A percentile compares a stretch with the other conserved stretches of the same genome.
Evolutionary conservation across 1,140 invertebrate genomes (phyloP).

Genomic region (Danaus plexippus): DNA sequence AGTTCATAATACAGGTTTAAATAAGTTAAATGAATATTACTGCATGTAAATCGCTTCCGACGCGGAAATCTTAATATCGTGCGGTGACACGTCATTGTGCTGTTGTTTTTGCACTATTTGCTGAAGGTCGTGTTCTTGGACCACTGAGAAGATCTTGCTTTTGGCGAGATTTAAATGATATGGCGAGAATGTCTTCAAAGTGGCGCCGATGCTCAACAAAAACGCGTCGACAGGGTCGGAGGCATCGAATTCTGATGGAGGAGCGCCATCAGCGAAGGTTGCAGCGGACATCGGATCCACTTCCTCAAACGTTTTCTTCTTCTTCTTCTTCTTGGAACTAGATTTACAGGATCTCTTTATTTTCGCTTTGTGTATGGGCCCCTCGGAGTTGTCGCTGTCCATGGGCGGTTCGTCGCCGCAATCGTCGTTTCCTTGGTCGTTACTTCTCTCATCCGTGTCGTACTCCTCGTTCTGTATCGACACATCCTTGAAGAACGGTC

Average conservation of each 20-base stretch:
- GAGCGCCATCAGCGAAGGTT: slow-evolving; percentile 22
- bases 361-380: slow-evolving; percentile 29
- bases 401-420: slow-evolving; percentile 22
- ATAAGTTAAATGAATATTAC: slow-evolving; percentile 8
- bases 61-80: slow-evolving; percentile 37
- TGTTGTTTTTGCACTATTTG: slow-evolving; percentile 56
- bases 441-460: slow-evolving; percentile 33
- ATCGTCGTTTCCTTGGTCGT: slow-evolving; percentile 28
- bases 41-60: slow-evolving; percentile 37
- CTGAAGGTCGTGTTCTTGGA: slow-evolving; percentile 61
- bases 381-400: slow-evolving; percentile 33
- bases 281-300: slow-evolving; percentile 28
- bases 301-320: slow-evolving; percentile 26
- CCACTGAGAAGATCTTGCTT: slow-evolving; percentile 58
- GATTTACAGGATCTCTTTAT: slow-evolving; percentile 29
- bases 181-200: slow-evolving; percentile 54
- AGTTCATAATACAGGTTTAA: not conserved
- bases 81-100: slow-evolving; percentile 19
- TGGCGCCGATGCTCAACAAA: slow-evolving; percentile 54
- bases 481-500: slow-evolving; percentile 48
- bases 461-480: slow-evolving; percentile 24
- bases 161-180: slow-evolving; percentile 64
- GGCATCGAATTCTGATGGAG: slow-evolving; percentile 40
- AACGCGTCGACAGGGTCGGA: slow-evolving; percentile 59
- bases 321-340: slow-evolving; percentile 37